Base-by-base conservation (phyloP, 2,888 invertebrate species). In the Drosophila mimica region DNA sequence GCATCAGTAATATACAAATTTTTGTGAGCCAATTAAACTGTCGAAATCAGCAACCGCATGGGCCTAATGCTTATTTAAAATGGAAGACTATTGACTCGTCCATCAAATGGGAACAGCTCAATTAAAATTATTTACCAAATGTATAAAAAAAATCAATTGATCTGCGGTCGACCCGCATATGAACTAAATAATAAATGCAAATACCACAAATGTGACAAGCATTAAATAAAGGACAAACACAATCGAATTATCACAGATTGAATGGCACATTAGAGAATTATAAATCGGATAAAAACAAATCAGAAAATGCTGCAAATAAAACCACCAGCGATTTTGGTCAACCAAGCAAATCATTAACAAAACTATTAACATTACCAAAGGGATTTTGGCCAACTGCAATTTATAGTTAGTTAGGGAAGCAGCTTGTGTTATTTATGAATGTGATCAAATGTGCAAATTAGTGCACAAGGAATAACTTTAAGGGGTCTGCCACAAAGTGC, bases 121-220 rank as follows among this genome's bases (percentile, higher is more conserved):
- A 78, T 76, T 76, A 60, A 70, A 77, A 63, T 53, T 66, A 63
- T 75, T 43, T 66, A 46, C 65, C 53, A 68, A 74, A 70, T 53
- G 49, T 65, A 79, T 84, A 80, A 25, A 25, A 77, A 84, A 88
- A 86, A 89, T 81, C 90, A 90, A 90, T 90, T 82, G 74, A 60
- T 59, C 60, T 76, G 85, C 36, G 90, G 84, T 87, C 61, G 53
- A 68, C 69, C 82, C 81, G 68, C 81, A 79, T 43, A 33, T 43
- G 28, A 58, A 54, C n/a, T 36, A 61, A 60, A 63, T 49, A 48
- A 36, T 70, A 69, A 69, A 71, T 79, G 70, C 57, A 36, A 62
- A 48, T 69, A 64, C 71, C 74, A 65, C 66, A 72, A 64, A 78
- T 70, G 59, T 73, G 76, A 74, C 53, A 73, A 33, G 56, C 56